Base-by-base conservation (phyloP, 2,888 invertebrate genomes). In the Cheilosia pagana region DNA sequence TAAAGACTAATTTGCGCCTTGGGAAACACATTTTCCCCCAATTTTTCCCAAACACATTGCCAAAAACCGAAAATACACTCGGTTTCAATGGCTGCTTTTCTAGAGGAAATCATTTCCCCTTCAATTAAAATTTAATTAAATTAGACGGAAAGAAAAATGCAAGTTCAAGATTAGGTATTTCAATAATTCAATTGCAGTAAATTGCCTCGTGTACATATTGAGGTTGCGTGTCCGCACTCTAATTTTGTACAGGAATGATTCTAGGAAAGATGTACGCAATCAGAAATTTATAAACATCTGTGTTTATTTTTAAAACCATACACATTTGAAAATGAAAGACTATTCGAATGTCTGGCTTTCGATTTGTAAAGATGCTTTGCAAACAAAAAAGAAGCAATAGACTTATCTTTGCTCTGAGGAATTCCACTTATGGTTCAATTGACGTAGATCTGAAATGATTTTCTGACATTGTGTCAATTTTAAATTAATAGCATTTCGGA, bases 91-190 rank as follows among this genome's bases (percentile, higher is more conserved):
- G 10, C 6, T 41, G 41, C 1, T n/a, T 3, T n/a, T 19, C 8
- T 28, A 70, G 23, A 43, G 52, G 41, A 53, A 59, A 60, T 60
- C 3, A 35, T 50, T 71, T 28, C 21, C 23, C 19, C 52, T 62
- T 62, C 52, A 62, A 60, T 72, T 53, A 52, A 43, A 16, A 6
- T 43, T 31, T 52, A 72, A 72, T 55, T 62, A n/a, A 8, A 8
- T 53, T 60, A 21, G 52, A n/a, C 4, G 14, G n/a, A 52, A 41
- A 41, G 14, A 21, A 52, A 41, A 41, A n/a, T 53, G 28, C 16
- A 53, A 53, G 53, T 53, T 53, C 53, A 53, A 28, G 53, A 52
- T 16, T 19, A 52, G 5, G 23, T 0, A 52, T 53, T 53, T 53
- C 8, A 8, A 16, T 3, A 45, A 8, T 28, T 16, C 16, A 53